Base-by-base conservation (phyloP, 2,797 vertebrate species). In the Liasis olivaceus region DNA sequence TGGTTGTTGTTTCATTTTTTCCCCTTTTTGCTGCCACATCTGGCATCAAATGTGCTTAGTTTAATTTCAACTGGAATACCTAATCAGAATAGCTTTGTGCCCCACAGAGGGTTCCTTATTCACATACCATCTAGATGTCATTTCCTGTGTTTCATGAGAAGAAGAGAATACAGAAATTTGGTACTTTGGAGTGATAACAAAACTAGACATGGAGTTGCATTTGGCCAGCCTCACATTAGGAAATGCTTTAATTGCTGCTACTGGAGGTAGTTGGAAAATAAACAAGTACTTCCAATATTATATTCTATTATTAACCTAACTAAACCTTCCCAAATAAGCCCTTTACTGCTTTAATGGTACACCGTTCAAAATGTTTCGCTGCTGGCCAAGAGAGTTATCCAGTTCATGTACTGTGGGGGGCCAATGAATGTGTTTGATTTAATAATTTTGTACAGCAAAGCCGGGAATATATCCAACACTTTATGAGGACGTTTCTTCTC, bases 391-490 rank as follows among this genome's bases (percentile, higher is more conserved):
- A 42, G 89, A 2, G 8, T 93, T 58, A 93, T 56, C 5, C 54
- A 24, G 90, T 93, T 93, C 54, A 62, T 93, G 22, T 87, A 90
- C 64, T 93, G 94, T 87, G 4, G 5, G 91, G 28, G 84, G 20
- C 28, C 92, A 72, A 92, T 85, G 93, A 20, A 90, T 93, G 89
- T 89, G 26, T 56, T 96, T 92, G 9, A 47, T 81, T 47, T 81
- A 81, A 94, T 92, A 58, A 95, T 0, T 86, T 94, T 95, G 90
- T 89, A 6, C 87, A 94, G 63, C 42, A 8, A 89, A 92, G 81
- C 93, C 93, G 93, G 92, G 92, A 96, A 94, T 91, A 20, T 6
- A 90, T 94, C 94, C 91, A 95, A 85, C 92, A 87, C 47, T 92
- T 95, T 77, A 58, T 86, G 93, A 91, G 85, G 88, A 93, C 81